phyloP scores from a whole-genome alignment of 2,797 vertebrate species.

The Sphenodon punctatus region DNA sequence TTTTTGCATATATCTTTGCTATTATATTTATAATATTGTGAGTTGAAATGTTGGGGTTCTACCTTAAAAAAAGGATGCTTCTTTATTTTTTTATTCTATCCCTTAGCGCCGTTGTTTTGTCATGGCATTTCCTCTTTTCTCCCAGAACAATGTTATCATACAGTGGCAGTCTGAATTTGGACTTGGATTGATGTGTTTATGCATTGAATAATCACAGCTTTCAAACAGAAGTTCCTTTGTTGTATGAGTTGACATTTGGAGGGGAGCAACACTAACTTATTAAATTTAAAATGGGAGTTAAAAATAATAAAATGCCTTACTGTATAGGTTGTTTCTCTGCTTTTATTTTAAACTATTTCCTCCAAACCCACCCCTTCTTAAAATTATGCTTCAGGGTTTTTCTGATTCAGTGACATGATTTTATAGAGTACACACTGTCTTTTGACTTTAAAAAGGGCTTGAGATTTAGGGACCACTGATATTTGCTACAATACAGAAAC shows the following conservation, averaged over 20 bases:
- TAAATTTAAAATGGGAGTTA: slow-evolving; percentile 6
- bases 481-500: neutral
- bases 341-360: neutral
- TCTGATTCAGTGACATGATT: neutral
- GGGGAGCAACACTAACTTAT: slow-evolving; percentile 49
- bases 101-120: accelerated
- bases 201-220: slow-evolving; percentile 58
- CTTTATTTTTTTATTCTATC: neutral
- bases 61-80: neutral
- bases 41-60: neutral
- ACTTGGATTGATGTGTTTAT: slow-evolving; percentile 55
- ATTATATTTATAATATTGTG: too few relatives aligned
- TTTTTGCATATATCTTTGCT: too few relatives aligned
- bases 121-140: accelerated
- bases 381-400: accelerated
- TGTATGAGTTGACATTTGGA: slow-evolving; percentile 55
- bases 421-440: accelerated
- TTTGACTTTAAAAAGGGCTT: accelerated
- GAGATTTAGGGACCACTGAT: neutral
- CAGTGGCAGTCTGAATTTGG: neutral
- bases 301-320: neutral
- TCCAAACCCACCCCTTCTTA: neutral
- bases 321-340: neutral
- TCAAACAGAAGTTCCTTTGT: slow-evolving; percentile 52
- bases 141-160: accelerated